Conservation (phyloP, 1,140 invertebrate species). For the Hylaeus volcanicus region DNA sequence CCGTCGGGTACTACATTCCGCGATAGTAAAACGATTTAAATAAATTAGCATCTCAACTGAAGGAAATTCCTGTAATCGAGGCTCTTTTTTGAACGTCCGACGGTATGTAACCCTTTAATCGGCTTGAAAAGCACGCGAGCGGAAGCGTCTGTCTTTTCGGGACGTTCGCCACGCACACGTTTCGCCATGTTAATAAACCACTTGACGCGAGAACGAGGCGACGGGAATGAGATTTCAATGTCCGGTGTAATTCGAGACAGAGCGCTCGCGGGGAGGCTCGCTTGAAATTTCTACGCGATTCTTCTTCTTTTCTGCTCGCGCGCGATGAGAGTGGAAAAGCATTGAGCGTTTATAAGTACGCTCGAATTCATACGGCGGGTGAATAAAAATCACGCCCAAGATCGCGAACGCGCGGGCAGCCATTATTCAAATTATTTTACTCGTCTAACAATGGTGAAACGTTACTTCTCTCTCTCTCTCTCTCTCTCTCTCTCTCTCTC, state of each 20-base stretch:
- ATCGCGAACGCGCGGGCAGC: neutral
- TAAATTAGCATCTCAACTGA: too few relatives aligned
- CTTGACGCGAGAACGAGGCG: too few relatives aligned
- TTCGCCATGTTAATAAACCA: slow-evolving; percentile 7
- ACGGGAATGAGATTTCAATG: neutral
- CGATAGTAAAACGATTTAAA: too few relatives aligned
- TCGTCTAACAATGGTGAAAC: slow-evolving; percentile 27
- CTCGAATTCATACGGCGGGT: neutral
- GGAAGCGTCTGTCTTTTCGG: neutral
- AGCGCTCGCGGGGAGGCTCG: neutral
- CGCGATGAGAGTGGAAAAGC: neutral
- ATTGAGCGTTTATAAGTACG: neutral
- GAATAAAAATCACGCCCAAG: slow-evolving; percentile 13
- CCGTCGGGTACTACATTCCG: too few relatives aligned
- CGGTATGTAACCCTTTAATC: too few relatives aligned
- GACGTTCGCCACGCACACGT: neutral
- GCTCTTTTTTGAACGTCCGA: too few relatives aligned
- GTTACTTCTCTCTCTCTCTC: slow-evolving; percentile 10
- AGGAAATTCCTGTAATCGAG: too few relatives aligned
- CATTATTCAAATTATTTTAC: slow-evolving; percentile 34
- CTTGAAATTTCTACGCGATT: slow-evolving; percentile 2
- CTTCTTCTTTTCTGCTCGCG: neutral
- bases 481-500: too few relatives aligned
- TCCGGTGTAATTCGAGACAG: neutral
- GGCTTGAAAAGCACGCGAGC: neutral